phyloP scores from a whole-genome alignment of 2,888 invertebrate genomes.

The Sesia bembeciformis region DNA sequence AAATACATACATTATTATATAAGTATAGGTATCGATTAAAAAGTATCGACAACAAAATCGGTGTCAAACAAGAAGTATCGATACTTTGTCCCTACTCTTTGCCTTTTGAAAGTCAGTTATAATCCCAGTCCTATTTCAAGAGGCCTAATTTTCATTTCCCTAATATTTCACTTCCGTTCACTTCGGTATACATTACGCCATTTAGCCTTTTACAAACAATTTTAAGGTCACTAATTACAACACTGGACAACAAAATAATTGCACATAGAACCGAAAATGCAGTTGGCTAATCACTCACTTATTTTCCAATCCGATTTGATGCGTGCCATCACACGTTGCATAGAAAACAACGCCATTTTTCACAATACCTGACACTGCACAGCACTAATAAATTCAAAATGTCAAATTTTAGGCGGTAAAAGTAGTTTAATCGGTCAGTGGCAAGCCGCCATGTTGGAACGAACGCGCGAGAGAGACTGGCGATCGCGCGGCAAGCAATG shows the following conservation, averaged over 20 bases:
- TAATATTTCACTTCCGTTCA: neutral
- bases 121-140: no score
- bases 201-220: neutral
- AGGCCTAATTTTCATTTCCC: neutral
- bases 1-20: no score
- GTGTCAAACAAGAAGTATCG: no score
- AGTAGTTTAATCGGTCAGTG: neutral
- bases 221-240: slow-evolving; percentile 1
- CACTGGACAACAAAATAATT: slow-evolving; percentile 1
- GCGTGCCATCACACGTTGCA: slow-evolving; percentile 32
- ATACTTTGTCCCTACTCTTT: no score
- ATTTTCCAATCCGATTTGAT: slow-evolving; percentile 32
- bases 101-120: no score
- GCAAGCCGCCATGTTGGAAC: slow-evolving; percentile 29
- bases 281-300: slow-evolving; percentile 27
- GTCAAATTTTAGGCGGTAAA: neutral
- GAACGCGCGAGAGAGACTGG: slow-evolving; percentile 33
- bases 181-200: neutral
- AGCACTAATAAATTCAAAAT: slow-evolving; percentile 1
- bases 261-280: slow-evolving; percentile 1
- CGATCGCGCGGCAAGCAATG: slow-evolving; percentile 6
- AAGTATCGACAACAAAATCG: no score
- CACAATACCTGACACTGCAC: slow-evolving; percentile 12
- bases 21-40: no score
- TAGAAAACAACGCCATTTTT: slow-evolving; percentile 28